A percentile compares a stretch with the other conserved stretches of the same genome.
These are phyloP conservation scores for Mizuhopecten yessoensis DNA, from an alignment of 1,140 invertebrate genomes.

Conservation along the genomic window DNA sequence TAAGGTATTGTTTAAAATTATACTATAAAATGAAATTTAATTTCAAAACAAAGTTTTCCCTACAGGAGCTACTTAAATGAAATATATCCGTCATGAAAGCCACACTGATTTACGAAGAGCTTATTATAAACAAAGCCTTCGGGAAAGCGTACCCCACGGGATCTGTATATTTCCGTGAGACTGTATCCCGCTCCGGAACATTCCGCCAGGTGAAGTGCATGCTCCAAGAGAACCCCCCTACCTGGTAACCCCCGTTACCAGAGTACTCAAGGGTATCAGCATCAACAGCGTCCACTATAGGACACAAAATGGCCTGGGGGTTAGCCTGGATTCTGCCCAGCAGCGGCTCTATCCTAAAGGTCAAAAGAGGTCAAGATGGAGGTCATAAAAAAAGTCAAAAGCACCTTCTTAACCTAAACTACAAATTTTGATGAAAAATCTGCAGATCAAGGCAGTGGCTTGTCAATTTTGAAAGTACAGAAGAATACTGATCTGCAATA, in stretches of 20 bases:
- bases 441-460: background rate
- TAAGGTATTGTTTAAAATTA: too few relatives aligned
- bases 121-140: background rate
- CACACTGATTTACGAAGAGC: too few relatives aligned
- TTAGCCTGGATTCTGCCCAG: slow-evolving; percentile 92
- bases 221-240: slow-evolving; percentile 97
- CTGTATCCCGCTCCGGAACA: slow-evolving; percentile 95
- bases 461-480: too few relatives aligned
- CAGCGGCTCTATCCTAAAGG: slow-evolving; percentile 91
- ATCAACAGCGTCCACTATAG: slow-evolving; percentile 96
- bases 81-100: background rate
- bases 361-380: slow-evolving; percentile 4
- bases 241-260: slow-evolving; percentile 84
- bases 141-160: slow-evolving; percentile 69
- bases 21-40: too few relatives aligned
- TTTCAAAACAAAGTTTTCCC: too few relatives aligned
- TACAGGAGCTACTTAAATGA: too few relatives aligned
- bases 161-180: slow-evolving; percentile 87
- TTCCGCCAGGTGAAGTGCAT: slow-evolving; percentile 95
- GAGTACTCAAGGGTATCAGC: slow-evolving; percentile 93
- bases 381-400: background rate
- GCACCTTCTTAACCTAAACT: slow-evolving; percentile 7
- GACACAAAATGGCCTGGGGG: slow-evolving; percentile 91
- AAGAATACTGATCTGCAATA: background rate
- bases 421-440: slow-evolving; percentile 17